Conservation (phyloP, 2,797 vertebrate species). For the Decapterus maruadsi region DNA sequence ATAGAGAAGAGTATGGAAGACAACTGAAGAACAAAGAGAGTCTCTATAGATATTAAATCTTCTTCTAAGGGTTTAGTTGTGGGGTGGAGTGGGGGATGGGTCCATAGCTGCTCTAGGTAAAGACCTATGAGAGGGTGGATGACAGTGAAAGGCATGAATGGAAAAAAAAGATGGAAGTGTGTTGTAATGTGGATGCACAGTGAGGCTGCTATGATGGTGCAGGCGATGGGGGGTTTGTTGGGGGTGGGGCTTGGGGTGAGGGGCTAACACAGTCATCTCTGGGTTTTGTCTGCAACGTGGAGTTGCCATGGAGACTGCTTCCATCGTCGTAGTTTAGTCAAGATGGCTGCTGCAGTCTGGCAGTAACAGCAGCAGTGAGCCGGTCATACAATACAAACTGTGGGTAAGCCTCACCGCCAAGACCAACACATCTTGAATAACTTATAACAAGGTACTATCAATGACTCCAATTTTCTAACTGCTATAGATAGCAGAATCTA, state of each 20-base stretch:
- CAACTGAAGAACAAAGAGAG: constrained; percentile 20
- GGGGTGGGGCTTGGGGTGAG: constrained; percentile 63
- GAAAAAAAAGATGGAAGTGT: constrained; percentile 5
- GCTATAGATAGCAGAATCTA: no score
- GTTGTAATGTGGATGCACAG: constrained; percentile 26
- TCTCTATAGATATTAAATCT: neutral
- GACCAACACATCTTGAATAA: neutral
- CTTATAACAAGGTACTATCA: neutral
- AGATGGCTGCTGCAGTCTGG: constrained; percentile 80
- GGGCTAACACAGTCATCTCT: constrained; percentile 74
- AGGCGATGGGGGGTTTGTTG: constrained; percentile 49
- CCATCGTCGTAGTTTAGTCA: constrained; percentile 71
- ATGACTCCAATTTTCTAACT: neutral
- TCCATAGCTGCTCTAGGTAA: neutral
- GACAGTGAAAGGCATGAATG: constrained; percentile 21
- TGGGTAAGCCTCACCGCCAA: constrained; percentile 13
- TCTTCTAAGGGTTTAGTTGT: neutral
- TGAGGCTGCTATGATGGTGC: constrained; percentile 40
- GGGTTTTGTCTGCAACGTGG: constrained; percentile 75
- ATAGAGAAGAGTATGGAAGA: neutral
- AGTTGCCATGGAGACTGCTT: constrained; percentile 87
- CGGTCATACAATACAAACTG: constrained; percentile 47
- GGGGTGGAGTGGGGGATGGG: constrained; percentile 17
- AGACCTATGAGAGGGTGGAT: constrained; percentile 13
- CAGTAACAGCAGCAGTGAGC: constrained; percentile 58